These are phyloP conservation scores for Cyprinodon brontotheroides DNA, from an alignment of 2,113 vertebrate genomes.

Conservation along the genomic window DNA sequence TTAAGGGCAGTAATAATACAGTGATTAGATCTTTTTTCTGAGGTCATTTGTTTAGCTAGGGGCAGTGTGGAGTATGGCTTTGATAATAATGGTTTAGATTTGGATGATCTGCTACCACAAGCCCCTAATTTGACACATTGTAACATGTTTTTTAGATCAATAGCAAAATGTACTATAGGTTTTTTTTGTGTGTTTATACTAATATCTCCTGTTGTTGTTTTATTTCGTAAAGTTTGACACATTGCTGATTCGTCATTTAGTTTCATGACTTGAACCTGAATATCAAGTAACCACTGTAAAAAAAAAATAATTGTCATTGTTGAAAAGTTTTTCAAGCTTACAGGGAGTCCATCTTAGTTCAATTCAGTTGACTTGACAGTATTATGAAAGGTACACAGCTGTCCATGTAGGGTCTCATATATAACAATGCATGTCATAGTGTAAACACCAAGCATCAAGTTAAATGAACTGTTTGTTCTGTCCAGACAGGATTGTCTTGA, in stretches of 20 bases:
- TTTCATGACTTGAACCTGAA: too few relatives aligned
- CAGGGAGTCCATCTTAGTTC: too few relatives aligned
- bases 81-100: background rate
- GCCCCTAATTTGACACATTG: background rate
- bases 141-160: background rate
- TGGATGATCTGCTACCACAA: too few relatives aligned
- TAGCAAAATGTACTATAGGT: background rate
- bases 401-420: background rate
- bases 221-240: background rate
- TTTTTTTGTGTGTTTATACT: background rate
- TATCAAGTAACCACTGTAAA: too few relatives aligned
- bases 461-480: background rate
- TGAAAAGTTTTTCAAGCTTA: too few relatives aligned
- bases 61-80: background rate
- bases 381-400: background rate
- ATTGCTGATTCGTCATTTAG: background rate
- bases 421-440: background rate
- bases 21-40: conserved; percentile 18
- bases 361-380: too few relatives aligned
- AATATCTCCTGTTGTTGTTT: background rate
- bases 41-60: background rate
- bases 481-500: background rate
- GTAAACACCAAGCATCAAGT: background rate
- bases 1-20: conserved; percentile 32
- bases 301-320: too few relatives aligned